Evolutionary conservation across 2,888 invertebrate species (phyloP).

Genomic region (Cepaea hortensis): DNA sequence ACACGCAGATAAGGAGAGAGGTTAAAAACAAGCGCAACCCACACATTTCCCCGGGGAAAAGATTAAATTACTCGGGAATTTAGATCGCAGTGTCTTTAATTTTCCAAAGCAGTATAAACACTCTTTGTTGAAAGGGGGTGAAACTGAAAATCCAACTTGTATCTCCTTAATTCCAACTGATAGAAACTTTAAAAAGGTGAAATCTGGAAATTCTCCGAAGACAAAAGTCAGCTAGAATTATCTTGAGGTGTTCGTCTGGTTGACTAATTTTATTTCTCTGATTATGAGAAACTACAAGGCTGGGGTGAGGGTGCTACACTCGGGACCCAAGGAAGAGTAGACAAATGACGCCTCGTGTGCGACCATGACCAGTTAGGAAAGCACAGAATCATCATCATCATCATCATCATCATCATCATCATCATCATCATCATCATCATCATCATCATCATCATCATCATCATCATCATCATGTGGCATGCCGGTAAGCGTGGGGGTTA

Average conservation of each 20-base stretch:
- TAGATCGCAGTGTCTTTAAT: conserved; percentile 12
- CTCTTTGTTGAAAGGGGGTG: not conserved
- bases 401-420: too few relatives aligned
- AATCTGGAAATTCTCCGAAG: conserved; percentile 10
- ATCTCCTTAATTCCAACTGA: conserved; percentile 19
- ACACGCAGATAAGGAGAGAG: not conserved
- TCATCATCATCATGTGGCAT: too few relatives aligned
- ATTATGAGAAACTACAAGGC: not conserved
- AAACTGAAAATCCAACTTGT: not conserved
- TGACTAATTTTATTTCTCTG: not conserved
- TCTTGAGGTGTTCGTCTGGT: not conserved
- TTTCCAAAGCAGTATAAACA: conserved; percentile 12
- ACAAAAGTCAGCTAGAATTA: not conserved
- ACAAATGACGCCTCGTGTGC: too few relatives aligned
- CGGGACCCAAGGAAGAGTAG: too few relatives aligned
- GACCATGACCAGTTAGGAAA: too few relatives aligned
- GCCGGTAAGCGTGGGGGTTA: too few relatives aligned
- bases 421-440: too few relatives aligned
- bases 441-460: too few relatives aligned
- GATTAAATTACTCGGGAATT: conserved; percentile 13
- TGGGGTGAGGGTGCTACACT: too few relatives aligned
- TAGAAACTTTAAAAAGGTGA: not conserved
- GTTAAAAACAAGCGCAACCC: not conserved
- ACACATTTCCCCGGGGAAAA: not conserved
- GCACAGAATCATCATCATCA: too few relatives aligned